phyloP scores from a whole-genome alignment of 2,888 invertebrate species.

The Gastrophysa polygoni region DNA sequence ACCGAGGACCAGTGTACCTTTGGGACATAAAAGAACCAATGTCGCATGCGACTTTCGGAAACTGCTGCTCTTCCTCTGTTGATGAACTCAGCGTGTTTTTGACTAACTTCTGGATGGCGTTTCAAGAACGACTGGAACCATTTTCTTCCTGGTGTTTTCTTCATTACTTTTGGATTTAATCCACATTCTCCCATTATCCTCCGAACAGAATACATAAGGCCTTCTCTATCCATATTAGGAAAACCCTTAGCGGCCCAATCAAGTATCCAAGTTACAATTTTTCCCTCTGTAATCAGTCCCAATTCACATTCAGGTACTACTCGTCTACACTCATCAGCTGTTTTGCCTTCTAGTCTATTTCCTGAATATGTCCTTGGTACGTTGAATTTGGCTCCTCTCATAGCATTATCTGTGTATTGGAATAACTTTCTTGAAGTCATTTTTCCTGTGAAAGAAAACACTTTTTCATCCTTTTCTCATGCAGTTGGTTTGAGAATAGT shows the following conservation, averaged over 20 bases:
- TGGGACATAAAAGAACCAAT: conserved; percentile 29
- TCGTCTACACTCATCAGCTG: too few species aligned
- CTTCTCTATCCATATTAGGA: conserved; percentile 16
- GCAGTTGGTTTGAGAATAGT: too few species aligned
- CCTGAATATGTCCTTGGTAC: not conserved
- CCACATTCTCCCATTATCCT: conserved; percentile 6
- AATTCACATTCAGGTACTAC: not conserved
- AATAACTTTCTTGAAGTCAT: too few species aligned
- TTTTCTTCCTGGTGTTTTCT: conserved; percentile 22
- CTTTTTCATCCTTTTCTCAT: too few species aligned
- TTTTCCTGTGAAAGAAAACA: too few species aligned
- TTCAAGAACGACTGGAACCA: conserved; percentile 26
- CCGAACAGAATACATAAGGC: conserved; percentile 6
- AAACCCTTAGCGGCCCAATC: conserved; percentile 7
- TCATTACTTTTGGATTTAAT: not conserved
- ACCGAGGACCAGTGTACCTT: conserved; percentile 18
- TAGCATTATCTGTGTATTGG: too few species aligned
- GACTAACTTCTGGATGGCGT: conserved; percentile 21
- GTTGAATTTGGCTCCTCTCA: not conserved
- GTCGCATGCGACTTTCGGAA: too few species aligned
- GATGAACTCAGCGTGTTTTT: conserved; percentile 21
- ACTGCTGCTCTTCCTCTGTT: conserved; percentile 18
- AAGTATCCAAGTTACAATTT: not conserved
- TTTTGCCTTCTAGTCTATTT: not conserved
- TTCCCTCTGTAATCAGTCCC: not conserved